These are phyloP conservation scores for Montipora efflorescens DNA, from an alignment of 64 coral and sea anemone species.

Conservation along the genomic window DNA sequence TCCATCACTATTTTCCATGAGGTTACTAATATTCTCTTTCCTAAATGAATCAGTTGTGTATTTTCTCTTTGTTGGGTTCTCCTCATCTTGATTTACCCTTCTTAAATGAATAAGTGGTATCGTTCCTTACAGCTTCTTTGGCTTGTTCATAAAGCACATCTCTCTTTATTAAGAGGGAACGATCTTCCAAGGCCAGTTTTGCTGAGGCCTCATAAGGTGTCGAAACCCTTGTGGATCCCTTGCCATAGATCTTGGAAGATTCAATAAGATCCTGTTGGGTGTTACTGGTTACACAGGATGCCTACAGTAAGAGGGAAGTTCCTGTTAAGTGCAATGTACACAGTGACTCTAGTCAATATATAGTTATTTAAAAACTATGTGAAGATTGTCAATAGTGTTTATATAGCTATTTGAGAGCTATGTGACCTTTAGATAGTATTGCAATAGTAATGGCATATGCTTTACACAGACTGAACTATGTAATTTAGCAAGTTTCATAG, in stretches of 20 bases:
- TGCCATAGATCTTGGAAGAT: slow-evolving; percentile 3
- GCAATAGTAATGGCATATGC: too few species aligned
- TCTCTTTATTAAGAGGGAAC: slow-evolving; percentile 1
- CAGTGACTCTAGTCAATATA: too few species aligned
- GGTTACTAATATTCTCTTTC: slow-evolving; percentile 17
- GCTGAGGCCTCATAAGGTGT: slow-evolving; percentile 20
- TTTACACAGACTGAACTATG: too few species aligned
- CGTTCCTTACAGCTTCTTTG: slow-evolving; percentile 11
- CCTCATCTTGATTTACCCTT: slow-evolving; percentile 16
- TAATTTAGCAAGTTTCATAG: too few species aligned
- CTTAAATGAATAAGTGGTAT: background rate
- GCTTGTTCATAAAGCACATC: slow-evolving; percentile 35
- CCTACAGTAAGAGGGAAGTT: background rate
- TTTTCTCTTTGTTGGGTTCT: background rate
- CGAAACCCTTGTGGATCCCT: background rate
- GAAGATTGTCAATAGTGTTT: too few species aligned
- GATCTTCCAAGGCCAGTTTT: slow-evolving; percentile 41
- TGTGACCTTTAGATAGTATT: too few species aligned
- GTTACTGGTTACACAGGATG: background rate
- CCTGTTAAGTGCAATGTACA: too few species aligned
- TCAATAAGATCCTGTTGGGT: background rate
- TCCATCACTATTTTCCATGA: slow-evolving; percentile 19
- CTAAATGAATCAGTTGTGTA: slow-evolving; percentile 5
- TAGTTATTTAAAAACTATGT: too few species aligned
- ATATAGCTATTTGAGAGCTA: too few species aligned